phyloP scores from a whole-genome alignment of 2,888 invertebrate genomes.

The Drosophila conformis region DNA sequence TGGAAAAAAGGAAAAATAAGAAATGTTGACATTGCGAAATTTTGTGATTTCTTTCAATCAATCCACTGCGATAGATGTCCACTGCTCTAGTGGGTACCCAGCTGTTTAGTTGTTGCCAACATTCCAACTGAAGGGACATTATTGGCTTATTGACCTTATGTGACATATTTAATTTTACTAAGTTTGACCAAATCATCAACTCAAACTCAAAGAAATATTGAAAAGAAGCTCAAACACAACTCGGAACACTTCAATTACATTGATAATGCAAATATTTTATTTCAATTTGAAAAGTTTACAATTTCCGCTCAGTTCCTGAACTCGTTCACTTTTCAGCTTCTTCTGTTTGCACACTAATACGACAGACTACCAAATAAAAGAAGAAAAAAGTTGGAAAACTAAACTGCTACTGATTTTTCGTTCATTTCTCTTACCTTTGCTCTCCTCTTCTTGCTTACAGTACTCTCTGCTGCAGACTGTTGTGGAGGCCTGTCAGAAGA shows the following conservation, averaged over 20 bases:
- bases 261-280: conserved; percentile 69
- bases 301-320: conserved; percentile 57
- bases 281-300: conserved; percentile 69
- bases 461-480: conserved; percentile 97
- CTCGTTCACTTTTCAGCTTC: conserved; percentile 58
- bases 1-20: neutral
- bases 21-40: neutral
- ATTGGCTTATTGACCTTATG: neutral
- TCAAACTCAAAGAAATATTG: neutral
- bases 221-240: conserved; percentile 25
- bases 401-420: conserved; percentile 59
- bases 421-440: conserved; percentile 16
- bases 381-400: conserved; percentile 46
- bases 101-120: neutral
- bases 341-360: conserved; percentile 47
- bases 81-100: neutral
- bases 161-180: neutral
- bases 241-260: conserved; percentile 63
- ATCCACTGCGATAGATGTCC: neutral
- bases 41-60: neutral
- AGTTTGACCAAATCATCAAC: conserved; percentile 4
- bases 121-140: neutral
- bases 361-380: conserved; percentile 15
- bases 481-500: conserved; percentile 97
- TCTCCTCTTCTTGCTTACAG: conserved; percentile 84